Evolutionary conservation across 1,140 invertebrate species (phyloP).

Genomic region (Heliothis subflexa): DNA sequence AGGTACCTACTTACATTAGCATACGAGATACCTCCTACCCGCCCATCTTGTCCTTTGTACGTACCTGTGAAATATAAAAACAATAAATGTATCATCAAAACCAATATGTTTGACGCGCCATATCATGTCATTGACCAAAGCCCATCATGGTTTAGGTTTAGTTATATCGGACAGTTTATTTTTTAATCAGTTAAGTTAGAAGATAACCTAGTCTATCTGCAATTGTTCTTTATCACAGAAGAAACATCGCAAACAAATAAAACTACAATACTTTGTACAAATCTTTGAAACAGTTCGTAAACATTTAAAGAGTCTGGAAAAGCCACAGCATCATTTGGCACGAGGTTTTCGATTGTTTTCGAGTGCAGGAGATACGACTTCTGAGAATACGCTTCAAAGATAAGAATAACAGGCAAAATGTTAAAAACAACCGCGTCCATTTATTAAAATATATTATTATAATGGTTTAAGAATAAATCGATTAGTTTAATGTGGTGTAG

Average conservation of each 20-base stretch:
- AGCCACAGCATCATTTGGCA: conserved; percentile 35
- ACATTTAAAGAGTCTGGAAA: conserved; percentile 32
- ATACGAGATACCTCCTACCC: conserved; percentile 60
- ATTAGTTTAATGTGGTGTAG: conserved; percentile 3
- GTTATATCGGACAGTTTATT: too few relatives aligned
- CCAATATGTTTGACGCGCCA: background rate
- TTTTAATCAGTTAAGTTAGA: too few relatives aligned
- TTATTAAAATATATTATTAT: background rate
- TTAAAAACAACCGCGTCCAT: background rate
- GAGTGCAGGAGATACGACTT: conserved; percentile 29
- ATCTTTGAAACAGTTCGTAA: conserved; percentile 23
- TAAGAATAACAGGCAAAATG: conserved; percentile 23
- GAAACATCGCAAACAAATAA: background rate
- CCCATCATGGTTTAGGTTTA: background rate
- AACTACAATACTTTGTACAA: background rate
- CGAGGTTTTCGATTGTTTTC: conserved; percentile 34
- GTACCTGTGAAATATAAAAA: conserved; percentile 70
- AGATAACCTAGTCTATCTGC: too few relatives aligned
- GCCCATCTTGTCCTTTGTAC: conserved; percentile 59
- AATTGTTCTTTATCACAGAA: too few relatives aligned
- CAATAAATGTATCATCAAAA: conserved; percentile 59
- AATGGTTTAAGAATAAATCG: background rate
- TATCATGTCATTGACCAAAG: background rate
- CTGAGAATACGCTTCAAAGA: conserved; percentile 16
- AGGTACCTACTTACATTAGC: conserved; percentile 61